These are phyloP conservation scores for Pantherophis vulpinus DNA, from an alignment of 2,797 vertebrate species.

Conservation along the genomic window DNA sequence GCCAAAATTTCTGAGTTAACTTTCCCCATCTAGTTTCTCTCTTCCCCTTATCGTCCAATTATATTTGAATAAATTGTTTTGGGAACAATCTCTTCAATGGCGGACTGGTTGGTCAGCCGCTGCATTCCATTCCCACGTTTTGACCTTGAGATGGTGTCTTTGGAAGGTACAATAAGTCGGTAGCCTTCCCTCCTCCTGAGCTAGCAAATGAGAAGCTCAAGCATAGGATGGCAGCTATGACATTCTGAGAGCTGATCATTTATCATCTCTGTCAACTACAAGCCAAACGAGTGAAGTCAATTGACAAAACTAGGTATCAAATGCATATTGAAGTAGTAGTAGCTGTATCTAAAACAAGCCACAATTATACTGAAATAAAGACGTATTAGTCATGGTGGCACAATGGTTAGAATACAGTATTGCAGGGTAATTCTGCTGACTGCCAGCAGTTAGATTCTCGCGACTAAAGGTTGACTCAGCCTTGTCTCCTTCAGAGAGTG, in stretches of 20 bases:
- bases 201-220: background rate
- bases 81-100: background rate
- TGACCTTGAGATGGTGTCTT: background rate
- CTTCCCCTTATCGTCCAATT: background rate
- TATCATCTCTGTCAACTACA: slow-evolving; percentile 58
- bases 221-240: background rate
- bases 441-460: background rate
- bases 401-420: background rate
- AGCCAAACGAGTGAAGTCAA: slow-evolving; percentile 53
- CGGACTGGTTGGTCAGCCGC: background rate
- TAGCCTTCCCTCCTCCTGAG: background rate
- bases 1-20: background rate
- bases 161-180: background rate
- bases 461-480: background rate
- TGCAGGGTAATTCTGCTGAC: background rate
- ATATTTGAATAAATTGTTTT: background rate
- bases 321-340: slow-evolving; percentile 43
- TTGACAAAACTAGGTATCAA: slow-evolving; percentile 39
- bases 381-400: background rate
- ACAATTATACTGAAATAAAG: background rate
- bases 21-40: background rate
- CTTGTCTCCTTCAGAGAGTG: background rate
- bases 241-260: slow-evolving; percentile 60
- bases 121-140: background rate
- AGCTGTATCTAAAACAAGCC: background rate